Evolutionary conservation across 64 coral and sea anemone species (phyloP).

Genomic region (Platygyra sinensis): DNA sequence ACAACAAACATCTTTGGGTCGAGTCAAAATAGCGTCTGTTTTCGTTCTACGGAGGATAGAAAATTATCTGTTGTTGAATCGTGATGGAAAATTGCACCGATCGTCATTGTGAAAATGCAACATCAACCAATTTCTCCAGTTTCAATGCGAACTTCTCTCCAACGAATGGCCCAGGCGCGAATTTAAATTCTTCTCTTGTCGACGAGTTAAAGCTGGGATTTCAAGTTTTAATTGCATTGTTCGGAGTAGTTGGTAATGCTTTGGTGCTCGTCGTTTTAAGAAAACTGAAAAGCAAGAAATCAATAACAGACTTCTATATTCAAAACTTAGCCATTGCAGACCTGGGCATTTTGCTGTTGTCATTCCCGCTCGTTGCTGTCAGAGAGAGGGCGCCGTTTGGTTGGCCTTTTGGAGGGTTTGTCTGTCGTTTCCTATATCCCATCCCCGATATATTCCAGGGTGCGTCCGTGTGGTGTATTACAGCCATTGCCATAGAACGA

Average conservation of each 20-base stretch:
- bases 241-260: slow-evolving; percentile 67
- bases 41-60: neutral
- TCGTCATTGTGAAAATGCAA: neutral
- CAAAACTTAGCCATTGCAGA: slow-evolving; percentile 67
- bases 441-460: slow-evolving; percentile 58
- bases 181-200: neutral
- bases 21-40: too few species aligned
- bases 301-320: slow-evolving; percentile 38
- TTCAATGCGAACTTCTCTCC: neutral
- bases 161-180: neutral
- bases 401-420: slow-evolving; percentile 63
- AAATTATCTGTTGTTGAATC: neutral
- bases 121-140: neutral
- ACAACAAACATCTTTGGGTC: too few species aligned
- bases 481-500: slow-evolving; percentile 53
- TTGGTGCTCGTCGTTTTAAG: slow-evolving; percentile 47
- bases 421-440: slow-evolving; percentile 52
- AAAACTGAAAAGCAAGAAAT: slow-evolving; percentile 32
- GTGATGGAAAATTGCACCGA: neutral
- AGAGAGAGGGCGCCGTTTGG: slow-evolving; percentile 38
- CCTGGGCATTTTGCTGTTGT: slow-evolving; percentile 37
- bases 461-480: slow-evolving; percentile 62
- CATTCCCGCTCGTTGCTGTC: slow-evolving; percentile 36
- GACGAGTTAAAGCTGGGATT: neutral
- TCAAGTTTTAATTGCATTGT: slow-evolving; percentile 19